Conservation (phyloP, 2,888 invertebrate species). For the Acronicta leporina region DNA sequence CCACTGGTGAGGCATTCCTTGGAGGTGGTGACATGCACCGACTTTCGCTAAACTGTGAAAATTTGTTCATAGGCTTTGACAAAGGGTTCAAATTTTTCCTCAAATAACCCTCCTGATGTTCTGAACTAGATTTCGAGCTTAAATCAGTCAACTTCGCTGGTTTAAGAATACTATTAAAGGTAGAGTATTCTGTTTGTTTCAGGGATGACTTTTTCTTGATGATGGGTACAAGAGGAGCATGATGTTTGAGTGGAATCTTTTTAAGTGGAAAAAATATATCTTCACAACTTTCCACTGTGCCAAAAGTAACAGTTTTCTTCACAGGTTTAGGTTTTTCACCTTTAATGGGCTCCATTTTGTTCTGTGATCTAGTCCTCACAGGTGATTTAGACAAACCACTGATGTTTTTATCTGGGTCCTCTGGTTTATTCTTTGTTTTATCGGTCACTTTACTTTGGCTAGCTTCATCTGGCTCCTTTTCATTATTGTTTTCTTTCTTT, state of each 20-base stretch:
- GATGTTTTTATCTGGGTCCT: slow-evolving; percentile 65
- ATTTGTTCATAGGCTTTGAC: slow-evolving; percentile 84
- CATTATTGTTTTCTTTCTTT: slow-evolving; percentile 86
- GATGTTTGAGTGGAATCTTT: slow-evolving; percentile 89
- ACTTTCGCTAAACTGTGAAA: slow-evolving; percentile 82
- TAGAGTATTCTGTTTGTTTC: slow-evolving; percentile 88
- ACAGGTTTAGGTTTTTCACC: slow-evolving; percentile 84
- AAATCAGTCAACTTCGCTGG: slow-evolving; percentile 90
- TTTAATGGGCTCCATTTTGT: slow-evolving; percentile 85
- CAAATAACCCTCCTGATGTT: slow-evolving; percentile 84
- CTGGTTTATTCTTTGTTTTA: slow-evolving; percentile 64
- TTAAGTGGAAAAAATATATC: slow-evolving; percentile 89
- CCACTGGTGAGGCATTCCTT: slow-evolving; percentile 77
- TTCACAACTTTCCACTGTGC: slow-evolving; percentile 90
- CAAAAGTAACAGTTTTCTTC: slow-evolving; percentile 91
- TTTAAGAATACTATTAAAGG: slow-evolving; percentile 89
- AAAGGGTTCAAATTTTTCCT: slow-evolving; percentile 84
- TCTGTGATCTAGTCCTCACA: slow-evolving; percentile 84
- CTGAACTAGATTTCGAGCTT: slow-evolving; percentile 88
- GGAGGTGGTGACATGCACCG: slow-evolving; percentile 85
- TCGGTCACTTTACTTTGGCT: slow-evolving; percentile 72
- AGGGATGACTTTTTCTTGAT: slow-evolving; percentile 90
- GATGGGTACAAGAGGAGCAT: slow-evolving; percentile 90
- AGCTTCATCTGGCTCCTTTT: slow-evolving; percentile 72
- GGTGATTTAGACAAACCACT: slow-evolving; percentile 79